Evolutionary conservation across 2,888 invertebrate species (phyloP), one percentile per base, ranked within the genome.

Genomic region (Chirona hameri): DNA sequence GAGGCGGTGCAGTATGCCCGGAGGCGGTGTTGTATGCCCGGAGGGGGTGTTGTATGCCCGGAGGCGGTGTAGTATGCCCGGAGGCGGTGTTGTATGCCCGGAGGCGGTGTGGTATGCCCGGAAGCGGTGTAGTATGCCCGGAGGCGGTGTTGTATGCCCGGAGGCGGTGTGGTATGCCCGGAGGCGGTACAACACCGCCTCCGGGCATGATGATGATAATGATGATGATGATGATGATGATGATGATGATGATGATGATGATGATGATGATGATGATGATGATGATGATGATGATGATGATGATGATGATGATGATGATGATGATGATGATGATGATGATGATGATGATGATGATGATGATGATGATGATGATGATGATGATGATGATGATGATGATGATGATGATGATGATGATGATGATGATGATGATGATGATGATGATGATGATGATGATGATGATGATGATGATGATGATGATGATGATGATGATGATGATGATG

Each of bases 211-310:
- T 18, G 21, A n/a, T 65, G 65, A 65, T 65, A n/a, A 65, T 65
- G 65, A 65, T 65, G 65, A 65, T 65, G 65, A 65, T 65, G 65
- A 65, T 65, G 65, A 65, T 65, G 65, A 65, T 65, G 65, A 65
- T 65, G 65, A 65, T 65, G 65, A 65, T 65, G 65, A 65, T 65
- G 65, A 65, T n/a, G 65, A 65, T 65, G 65, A 65, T 65, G 65
- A 65, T 65, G 65, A 65, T 65, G 65, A 65, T 65, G 65, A 65
- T 65, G 65, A 65, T 65, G 65, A 65, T 65, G 65, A 65, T 65
- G 65, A 65, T 65, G 65, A 65, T 65, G 65, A 65, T 65, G 65
- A 65, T 65, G 65, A 65, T 65, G 65, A 65, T 65, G 65, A 65
- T 65, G 65, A 65, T 65, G 65, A 21, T 65, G 65, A 21, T 65